These are phyloP conservation scores for Drosophila punjabiensis DNA, from an alignment of 1,140 invertebrate genomes.

Conservation along the genomic window DNA sequence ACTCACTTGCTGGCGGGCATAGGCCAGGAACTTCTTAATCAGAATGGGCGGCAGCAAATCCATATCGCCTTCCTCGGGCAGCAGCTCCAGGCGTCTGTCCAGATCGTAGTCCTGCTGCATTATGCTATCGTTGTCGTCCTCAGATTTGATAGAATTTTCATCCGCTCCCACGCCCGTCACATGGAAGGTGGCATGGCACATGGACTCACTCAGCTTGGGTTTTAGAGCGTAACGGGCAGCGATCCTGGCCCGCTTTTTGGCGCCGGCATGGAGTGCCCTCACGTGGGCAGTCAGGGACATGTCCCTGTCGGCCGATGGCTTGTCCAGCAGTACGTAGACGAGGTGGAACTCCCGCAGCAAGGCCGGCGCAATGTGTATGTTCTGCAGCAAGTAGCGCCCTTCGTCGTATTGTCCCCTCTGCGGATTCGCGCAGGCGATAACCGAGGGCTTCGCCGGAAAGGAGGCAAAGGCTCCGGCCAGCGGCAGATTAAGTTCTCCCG, in stretches of 20 bases:
- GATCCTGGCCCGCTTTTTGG: constrained; percentile 64
- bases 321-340: constrained; percentile 95
- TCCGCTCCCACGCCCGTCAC: background rate
- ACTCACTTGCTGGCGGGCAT: constrained; percentile 95
- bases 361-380: constrained; percentile 94
- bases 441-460: constrained; percentile 92
- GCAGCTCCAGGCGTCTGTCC: constrained; percentile 87
- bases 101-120: constrained; percentile 67
- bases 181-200: constrained; percentile 39
- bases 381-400: constrained; percentile 95
- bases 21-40: constrained; percentile 95
- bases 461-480: constrained; percentile 94
- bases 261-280: constrained; percentile 64
- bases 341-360: constrained; percentile 97
- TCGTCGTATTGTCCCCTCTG: constrained; percentile 94
- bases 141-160: background rate
- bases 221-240: constrained; percentile 55
- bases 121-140: constrained; percentile 37
- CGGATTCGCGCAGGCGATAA: constrained; percentile 97
- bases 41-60: constrained; percentile 91
- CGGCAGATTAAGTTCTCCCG: constrained; percentile 95
- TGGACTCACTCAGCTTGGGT: constrained; percentile 60
- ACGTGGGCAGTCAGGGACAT: constrained; percentile 77
- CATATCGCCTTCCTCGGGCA: constrained; percentile 86
- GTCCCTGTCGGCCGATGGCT: constrained; percentile 89